Percentiles rank a stretch among this genome's conserved stretches.
Evolutionary conservation across 1,140 invertebrate species (phyloP).

Genomic region (Cryptotermes secundus): DNA sequence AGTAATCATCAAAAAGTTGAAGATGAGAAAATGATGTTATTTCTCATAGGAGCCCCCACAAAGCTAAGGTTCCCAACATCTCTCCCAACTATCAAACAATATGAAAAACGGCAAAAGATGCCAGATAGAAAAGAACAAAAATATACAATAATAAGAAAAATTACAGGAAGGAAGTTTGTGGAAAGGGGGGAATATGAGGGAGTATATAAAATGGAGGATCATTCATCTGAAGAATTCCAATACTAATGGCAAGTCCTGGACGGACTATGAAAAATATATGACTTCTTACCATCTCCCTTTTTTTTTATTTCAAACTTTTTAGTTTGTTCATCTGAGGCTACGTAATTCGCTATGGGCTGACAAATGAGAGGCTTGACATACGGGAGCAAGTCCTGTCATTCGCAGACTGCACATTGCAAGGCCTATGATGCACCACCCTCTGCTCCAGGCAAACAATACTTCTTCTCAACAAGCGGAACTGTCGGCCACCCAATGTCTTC

Average conservation of each 20-base stretch:
- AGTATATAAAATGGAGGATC: neutral
- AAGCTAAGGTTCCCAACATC: neutral
- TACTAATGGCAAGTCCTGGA: slow-evolving; percentile 14
- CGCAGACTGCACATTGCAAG: neutral
- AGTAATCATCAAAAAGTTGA: neutral
- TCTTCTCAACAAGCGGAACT: neutral
- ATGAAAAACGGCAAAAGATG: neutral
- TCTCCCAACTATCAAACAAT: neutral
- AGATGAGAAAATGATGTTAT: slow-evolving; percentile 5
- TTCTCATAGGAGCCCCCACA: neutral
- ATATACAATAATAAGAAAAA: slow-evolving; percentile 19
- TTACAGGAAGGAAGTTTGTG: neutral
- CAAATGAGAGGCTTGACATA: neutral
- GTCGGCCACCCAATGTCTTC: neutral
- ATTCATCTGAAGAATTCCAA: neutral
- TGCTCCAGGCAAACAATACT: neutral
- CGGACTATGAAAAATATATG: neutral
- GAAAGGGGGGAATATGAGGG: neutral
- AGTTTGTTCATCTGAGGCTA: neutral
- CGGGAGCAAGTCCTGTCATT: neutral
- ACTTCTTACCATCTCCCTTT: neutral
- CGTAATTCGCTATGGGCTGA: neutral
- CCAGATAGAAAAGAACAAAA: neutral
- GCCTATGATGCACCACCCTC: neutral
- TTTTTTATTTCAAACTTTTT: neutral